Conservation (phyloP, 30 jellyfish, hydroid and myxozoan species). For the Catostylus mosaicus region DNA sequence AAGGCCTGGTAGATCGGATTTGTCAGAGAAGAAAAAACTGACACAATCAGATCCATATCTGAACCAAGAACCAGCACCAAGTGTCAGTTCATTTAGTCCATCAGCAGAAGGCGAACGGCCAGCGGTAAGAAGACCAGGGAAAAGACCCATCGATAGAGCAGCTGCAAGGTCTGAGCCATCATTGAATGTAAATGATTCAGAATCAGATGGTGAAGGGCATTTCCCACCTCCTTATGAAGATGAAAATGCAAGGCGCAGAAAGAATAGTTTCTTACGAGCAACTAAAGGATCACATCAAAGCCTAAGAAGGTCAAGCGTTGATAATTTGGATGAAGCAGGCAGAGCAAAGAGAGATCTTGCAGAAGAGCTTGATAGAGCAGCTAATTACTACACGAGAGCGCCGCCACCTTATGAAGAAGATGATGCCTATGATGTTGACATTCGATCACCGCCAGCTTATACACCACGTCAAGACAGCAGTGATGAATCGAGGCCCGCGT, state of each 20-base stretch:
- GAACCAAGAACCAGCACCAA: slow-evolving; percentile 65
- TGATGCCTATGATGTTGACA: slow-evolving; percentile 67
- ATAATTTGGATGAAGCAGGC: slow-evolving; percentile 53
- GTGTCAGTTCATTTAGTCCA: slow-evolving; percentile 63
- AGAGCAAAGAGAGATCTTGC: slow-evolving; percentile 88
- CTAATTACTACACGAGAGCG: slow-evolving; percentile 80
- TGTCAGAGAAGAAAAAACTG: slow-evolving; percentile 81
- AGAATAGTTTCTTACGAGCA: slow-evolving; percentile 94
- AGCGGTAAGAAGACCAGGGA: slow-evolving; percentile 67
- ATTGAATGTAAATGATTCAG: slow-evolving; percentile 50
- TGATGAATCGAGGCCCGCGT: slow-evolving; percentile 64
- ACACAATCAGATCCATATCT: slow-evolving; percentile 95
- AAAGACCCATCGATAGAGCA: slow-evolving; percentile 69
- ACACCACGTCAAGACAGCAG: slow-evolving; percentile 78
- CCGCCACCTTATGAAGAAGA: slow-evolving; percentile 94
- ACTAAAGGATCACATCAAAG: slow-evolving; percentile 76
- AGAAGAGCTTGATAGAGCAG: slow-evolving; percentile 79
- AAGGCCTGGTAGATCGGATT: slow-evolving; percentile 83
- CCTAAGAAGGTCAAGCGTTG: slow-evolving; percentile 55
- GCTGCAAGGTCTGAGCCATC: slow-evolving; percentile 96
- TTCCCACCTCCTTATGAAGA: slow-evolving; percentile 75
- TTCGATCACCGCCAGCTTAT: slow-evolving; percentile 92
- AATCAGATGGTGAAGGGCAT: slow-evolving; percentile 76
- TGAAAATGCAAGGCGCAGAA: slow-evolving; percentile 65
- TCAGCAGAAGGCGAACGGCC: slow-evolving; percentile 61